Percentiles rank a stretch among this genome's conserved stretches.
These are phyloP conservation scores for Neopipo cinnamomea DNA, from an alignment of 2,113 vertebrate genomes.

Conservation along the genomic window DNA sequence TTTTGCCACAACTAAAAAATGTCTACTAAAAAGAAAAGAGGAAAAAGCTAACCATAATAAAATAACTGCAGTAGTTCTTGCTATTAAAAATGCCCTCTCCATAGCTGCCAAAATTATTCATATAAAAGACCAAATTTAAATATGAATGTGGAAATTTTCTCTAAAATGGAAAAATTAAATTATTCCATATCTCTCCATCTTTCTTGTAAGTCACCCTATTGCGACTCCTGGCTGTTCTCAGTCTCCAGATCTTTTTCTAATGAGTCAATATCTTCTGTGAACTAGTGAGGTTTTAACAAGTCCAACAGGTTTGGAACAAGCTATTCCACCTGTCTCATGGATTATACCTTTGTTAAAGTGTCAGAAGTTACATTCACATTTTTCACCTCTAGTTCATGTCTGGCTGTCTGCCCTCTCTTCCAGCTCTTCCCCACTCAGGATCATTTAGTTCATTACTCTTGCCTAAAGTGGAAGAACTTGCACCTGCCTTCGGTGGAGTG, in stretches of 20 bases:
- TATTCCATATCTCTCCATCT: background rate
- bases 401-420: background rate
- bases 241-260: background rate
- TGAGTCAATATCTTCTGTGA: background rate
- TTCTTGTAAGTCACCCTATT: background rate
- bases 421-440: background rate
- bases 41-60: background rate
- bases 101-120: background rate
- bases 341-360: background rate
- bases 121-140: background rate
- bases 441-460: constrained; percentile 16
- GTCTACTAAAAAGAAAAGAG: background rate
- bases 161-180: background rate
- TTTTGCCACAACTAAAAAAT: background rate
- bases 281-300: background rate
- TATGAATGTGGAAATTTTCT: background rate
- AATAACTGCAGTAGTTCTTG: background rate
- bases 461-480: background rate
- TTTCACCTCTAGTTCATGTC: background rate
- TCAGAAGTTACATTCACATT: background rate
- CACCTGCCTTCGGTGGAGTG: background rate
- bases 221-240: background rate
- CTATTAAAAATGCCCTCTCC: background rate
- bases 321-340: background rate
- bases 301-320: background rate